Percentiles rank a stretch among this genome's conserved stretches.
Conservation (phyloP, 2,113 vertebrate genomes). For the Microcebus tavaratra region DNA sequence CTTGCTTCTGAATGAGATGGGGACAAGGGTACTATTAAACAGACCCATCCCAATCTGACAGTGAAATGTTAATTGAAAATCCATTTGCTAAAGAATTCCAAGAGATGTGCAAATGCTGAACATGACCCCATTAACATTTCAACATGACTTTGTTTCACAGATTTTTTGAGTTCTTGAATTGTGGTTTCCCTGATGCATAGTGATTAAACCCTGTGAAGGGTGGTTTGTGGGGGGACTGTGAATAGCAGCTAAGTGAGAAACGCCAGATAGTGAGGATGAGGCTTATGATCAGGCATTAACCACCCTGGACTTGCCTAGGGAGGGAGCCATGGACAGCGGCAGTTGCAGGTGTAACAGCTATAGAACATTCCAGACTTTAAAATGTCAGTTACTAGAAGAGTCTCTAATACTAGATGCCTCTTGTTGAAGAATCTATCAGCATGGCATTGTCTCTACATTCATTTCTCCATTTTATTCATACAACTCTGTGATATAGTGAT, state of each 20-base stretch:
- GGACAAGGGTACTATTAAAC: neutral
- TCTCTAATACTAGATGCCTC: neutral
- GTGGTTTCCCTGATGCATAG: neutral
- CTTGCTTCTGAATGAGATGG: neutral
- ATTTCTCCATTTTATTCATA: neutral
- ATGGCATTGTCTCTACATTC: neutral
- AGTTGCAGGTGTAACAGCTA: neutral
- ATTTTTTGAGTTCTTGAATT: neutral
- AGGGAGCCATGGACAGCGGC: neutral
- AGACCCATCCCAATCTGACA: neutral
- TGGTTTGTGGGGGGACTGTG: neutral
- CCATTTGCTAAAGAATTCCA: conserved; percentile 16
- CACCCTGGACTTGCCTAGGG: neutral
- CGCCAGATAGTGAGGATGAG: neutral
- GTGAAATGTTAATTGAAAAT: conserved; percentile 47
- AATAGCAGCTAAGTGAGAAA: neutral
- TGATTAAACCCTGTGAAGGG: neutral
- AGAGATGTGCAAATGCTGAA: conserved; percentile 38
- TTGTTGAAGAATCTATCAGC: neutral
- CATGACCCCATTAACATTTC: conserved; percentile 36
- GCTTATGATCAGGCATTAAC: neutral
- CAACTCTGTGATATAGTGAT: neutral
- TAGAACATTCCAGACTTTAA: neutral
- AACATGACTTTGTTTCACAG: neutral
- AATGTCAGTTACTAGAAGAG: neutral